Conservation (phyloP, 2,888 invertebrate species). For the Agrochola circellaris region DNA sequence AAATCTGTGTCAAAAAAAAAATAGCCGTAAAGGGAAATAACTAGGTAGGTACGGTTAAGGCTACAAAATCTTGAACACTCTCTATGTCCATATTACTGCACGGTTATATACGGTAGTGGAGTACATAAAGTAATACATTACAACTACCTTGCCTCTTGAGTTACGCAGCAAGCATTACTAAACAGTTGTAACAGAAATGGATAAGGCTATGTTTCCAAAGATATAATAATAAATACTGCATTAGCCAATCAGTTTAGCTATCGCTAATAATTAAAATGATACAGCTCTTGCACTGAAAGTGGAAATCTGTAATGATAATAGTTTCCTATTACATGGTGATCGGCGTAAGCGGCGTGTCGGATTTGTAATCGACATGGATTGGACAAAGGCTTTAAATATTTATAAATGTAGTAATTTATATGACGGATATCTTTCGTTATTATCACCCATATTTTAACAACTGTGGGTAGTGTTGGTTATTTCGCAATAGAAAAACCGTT, state of each 20-base stretch:
- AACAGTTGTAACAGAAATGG: conserved; percentile 14
- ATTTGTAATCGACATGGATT: conserved; percentile 46
- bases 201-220: conserved; percentile 7
- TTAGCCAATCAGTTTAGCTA: conserved; percentile 13
- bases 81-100: neutral
- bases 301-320: conserved; percentile 40
- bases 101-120: neutral
- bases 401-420: conserved; percentile 4
- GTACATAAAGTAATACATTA: conserved; percentile 6
- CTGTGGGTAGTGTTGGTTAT: too few species aligned
- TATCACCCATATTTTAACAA: too few species aligned
- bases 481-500: too few species aligned
- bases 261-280: conserved; percentile 41
- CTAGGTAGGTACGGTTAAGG: too few species aligned
- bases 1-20: too few species aligned
- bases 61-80: too few species aligned
- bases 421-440: too few species aligned
- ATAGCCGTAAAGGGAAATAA: too few species aligned
- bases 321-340: conserved; percentile 49
- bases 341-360: conserved; percentile 30
- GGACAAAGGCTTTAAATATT: conserved; percentile 21
- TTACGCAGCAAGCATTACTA: conserved; percentile 25
- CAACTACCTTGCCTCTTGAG: conserved; percentile 12
- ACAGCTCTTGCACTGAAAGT: conserved; percentile 34
- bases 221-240: conserved; percentile 30